Evolutionary conservation across 1,140 invertebrate genomes (phyloP), one percentile per base, ranked within the genome.

Genomic region (Ceratosolen fusciceps): DNA sequence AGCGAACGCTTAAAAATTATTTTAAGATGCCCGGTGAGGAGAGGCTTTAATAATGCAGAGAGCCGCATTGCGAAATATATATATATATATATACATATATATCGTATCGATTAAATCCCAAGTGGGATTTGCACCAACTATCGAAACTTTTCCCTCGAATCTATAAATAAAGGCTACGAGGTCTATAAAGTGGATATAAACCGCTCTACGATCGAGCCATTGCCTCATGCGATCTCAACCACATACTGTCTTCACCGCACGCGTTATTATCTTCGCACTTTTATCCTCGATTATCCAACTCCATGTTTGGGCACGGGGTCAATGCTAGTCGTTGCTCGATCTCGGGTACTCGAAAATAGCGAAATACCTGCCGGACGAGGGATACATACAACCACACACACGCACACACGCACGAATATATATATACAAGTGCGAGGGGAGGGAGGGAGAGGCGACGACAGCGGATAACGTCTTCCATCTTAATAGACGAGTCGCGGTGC

Each of bases 401-500:
- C n/a, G n/a, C n/a, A n/a, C n/a, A n/a, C n/a, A n/a, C n/a, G n/a
- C n/a, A n/a, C n/a, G n/a, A n/a, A n/a, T n/a, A n/a, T n/a, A n/a
- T n/a, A n/a, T n/a, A n/a, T n/a, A n/a, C n/a, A n/a, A n/a, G 39
- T 1, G 24, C 14, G 8, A 19, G 34, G 58, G 24, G 56, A 2
- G n/a, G 26, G 56, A 74, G 12, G 43, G 73, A 47, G 39, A 29
- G 56, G 67, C 37, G 43, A 49, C 68, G 12, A 80, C 39, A 58
- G 71, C 31, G 31, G 26, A 12, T n/a, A 9, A 60, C 24, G 56
- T 52, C 21, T 65, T 58, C 58, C 71, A 74, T 74, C 78, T 79
- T 67, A 75, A 75, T 47, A 70, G 47, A 43, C 43, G 31, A 39
- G 43, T 52, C 52, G 74, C 60, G 21, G 49, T 67, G 49, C 31